Conservation (phyloP, 2,113 vertebrate species). For the Gymnogyps californianus region DNA sequence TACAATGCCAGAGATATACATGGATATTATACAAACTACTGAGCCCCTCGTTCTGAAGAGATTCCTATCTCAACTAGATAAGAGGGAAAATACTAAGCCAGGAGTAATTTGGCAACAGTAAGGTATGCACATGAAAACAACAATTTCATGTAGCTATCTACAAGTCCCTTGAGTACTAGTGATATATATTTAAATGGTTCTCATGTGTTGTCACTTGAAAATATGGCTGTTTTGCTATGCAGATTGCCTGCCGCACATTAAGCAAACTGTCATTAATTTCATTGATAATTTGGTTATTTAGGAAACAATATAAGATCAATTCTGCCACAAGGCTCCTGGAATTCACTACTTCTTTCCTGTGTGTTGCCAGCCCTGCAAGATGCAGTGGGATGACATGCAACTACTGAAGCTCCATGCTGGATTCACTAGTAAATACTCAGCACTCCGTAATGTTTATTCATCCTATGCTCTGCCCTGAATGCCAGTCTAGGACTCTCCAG, state of each 20-base stretch:
- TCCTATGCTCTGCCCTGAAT: conserved; percentile 24
- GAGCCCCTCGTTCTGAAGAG: background rate
- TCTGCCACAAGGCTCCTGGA: background rate
- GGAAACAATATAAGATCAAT: background rate
- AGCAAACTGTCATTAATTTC: background rate
- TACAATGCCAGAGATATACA: background rate
- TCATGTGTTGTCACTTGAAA: conserved; percentile 3
- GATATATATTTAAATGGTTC: conserved; percentile 12
- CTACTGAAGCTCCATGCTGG: background rate
- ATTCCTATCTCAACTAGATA: background rate
- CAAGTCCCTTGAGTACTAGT: background rate
- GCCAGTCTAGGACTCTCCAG: conserved; percentile 16
- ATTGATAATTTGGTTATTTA: conserved; percentile 15
- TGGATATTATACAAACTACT: background rate
- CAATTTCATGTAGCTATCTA: background rate
- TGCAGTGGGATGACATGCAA: background rate
- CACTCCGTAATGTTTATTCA: conserved; percentile 8
- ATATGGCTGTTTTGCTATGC: background rate
- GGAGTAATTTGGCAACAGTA: conserved; percentile 20
- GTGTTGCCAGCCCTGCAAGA: background rate
- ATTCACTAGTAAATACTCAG: background rate
- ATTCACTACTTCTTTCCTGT: background rate
- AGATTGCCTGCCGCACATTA: background rate
- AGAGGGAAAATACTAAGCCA: background rate
- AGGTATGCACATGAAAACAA: background rate